Percentiles rank a stretch among this genome's conserved stretches.
phyloP scores from a whole-genome alignment of 2,797 vertebrate genomes.

The Thalassophryne amazonica region DNA sequence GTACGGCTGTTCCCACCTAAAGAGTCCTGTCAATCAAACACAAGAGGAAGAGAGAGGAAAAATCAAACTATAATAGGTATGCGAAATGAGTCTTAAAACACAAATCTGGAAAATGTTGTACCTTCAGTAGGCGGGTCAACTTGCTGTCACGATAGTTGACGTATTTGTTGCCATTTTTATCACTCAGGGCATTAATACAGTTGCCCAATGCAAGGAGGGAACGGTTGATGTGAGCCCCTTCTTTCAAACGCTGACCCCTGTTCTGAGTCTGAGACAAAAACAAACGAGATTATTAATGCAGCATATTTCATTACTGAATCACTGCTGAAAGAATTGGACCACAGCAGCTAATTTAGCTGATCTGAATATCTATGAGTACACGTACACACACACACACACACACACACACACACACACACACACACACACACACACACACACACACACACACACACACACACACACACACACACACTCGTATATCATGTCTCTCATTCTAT shows the following conservation, averaged over 20 bases:
- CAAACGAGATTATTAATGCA: not conserved
- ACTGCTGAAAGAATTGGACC: no score
- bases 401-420: no score
- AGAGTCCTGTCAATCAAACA: conserved; percentile 79
- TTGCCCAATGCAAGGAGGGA: conserved; percentile 92
- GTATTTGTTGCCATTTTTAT: conserved; percentile 82
- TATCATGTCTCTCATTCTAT: no score
- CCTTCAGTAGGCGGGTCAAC: conserved; percentile 91
- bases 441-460: no score
- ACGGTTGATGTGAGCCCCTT: conserved; percentile 94
- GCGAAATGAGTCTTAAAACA: not conserved
- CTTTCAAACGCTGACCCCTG: conserved; percentile 89
- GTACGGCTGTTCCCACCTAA: conserved; percentile 90
- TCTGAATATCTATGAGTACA: no score
- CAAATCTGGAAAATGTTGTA: conserved; percentile 32
- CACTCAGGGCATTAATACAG: conserved; percentile 93
- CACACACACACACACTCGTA: no score
- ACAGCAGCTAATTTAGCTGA: no score
- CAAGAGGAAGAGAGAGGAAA: not conserved
- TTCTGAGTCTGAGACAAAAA: conserved; percentile 84
- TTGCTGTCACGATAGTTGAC: conserved; percentile 96
- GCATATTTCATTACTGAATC: no score
- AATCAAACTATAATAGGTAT: not conserved
- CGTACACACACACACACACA: no score
- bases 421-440: no score